Base-by-base conservation (phyloP, 23 tunicate genomes). In the Botrylloides violaceus region DNA sequence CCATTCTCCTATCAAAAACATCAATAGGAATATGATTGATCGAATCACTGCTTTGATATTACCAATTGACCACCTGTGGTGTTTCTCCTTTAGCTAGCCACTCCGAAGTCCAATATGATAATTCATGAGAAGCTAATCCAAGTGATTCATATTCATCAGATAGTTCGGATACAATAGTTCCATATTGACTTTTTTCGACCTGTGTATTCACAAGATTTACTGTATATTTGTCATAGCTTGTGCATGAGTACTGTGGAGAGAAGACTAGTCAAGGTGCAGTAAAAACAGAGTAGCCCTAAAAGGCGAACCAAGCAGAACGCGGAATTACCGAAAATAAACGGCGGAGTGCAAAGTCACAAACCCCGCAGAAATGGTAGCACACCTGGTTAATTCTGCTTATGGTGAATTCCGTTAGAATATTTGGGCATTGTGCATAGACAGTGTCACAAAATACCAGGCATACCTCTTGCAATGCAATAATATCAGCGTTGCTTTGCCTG, bases 381-480 rank as follows among this genome's bases (percentile, higher is more conserved):
- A n/a, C n/a, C n/a, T n/a, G n/a, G n/a, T n/a, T n/a, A n/a, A n/a
- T n/a, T n/a, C n/a, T n/a, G n/a, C n/a, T n/a, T n/a, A n/a, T n/a
- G n/a, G n/a, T n/a, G n/a, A n/a, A n/a, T n/a, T n/a, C n/a, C n/a
- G n/a, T n/a, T n/a, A n/a, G n/a, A n/a, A n/a, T n/a, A n/a, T n/a
- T n/a, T n/a, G n/a, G n/a, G n/a, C n/a, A n/a, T n/a, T n/a, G n/a
- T n/a, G n/a, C n/a, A n/a, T n/a, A n/a, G n/a, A n/a, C n/a, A n/a
- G n/a, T n/a, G n/a, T n/a, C n/a, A n/a, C n/a, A n/a, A n/a, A n/a
- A n/a, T n/a, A n/a, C n/a, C n/a, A n/a, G n/a, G n/a, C n/a, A 18
- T 36, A 68, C 74, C n/a, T 68, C 74, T 37, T 68, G 74, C 19
- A 68, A 37, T 4, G 74, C 37, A 43, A 68, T 43, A 68, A 68